Percentiles rank a stretch among this genome's conserved stretches.
Conservation (phyloP, 2,797 vertebrate genomes). For the Oreochromis mossambicus region DNA sequence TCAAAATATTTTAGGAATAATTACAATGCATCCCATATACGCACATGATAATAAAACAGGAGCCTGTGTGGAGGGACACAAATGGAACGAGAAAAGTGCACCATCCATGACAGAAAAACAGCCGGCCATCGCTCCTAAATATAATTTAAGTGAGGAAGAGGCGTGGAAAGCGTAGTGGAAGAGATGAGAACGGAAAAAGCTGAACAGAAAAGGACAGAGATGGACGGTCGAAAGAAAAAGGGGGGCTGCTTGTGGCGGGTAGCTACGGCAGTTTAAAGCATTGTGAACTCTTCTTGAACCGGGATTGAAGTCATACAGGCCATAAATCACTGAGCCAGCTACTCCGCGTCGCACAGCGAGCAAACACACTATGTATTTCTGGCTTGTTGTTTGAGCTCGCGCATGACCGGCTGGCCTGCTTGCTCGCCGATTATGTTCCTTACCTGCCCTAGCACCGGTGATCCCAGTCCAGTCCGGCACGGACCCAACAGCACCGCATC, state of each 20-base stretch:
- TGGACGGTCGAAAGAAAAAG: slow-evolving; percentile 51
- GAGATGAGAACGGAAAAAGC: neutral
- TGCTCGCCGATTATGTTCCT: slow-evolving; percentile 57
- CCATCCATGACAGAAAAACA: neutral
- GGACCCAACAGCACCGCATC: slow-evolving; percentile 81
- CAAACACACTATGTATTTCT: slow-evolving; percentile 76
- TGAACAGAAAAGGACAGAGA: slow-evolving; percentile 35
- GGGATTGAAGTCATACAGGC: slow-evolving; percentile 96
- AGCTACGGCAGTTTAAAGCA: slow-evolving; percentile 86
- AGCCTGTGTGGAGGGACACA: neutral
- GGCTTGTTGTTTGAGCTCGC: slow-evolving; percentile 20
- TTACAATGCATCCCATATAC: neutral
- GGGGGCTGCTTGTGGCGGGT: slow-evolving; percentile 79
- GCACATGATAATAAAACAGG: neutral
- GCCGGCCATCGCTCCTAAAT: slow-evolving; percentile 45
- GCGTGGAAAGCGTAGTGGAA: slow-evolving; percentile 18
- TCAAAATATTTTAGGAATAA: neutral
- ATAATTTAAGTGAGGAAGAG: slow-evolving; percentile 37
- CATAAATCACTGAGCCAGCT: slow-evolving; percentile 97
- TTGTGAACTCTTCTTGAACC: slow-evolving; percentile 99
- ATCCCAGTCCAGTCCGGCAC: slow-evolving; percentile 90
- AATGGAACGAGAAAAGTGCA: neutral
- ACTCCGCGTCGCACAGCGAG: slow-evolving; percentile 82
- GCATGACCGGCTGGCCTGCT: slow-evolving; percentile 20
- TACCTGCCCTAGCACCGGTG: slow-evolving; percentile 93